phyloP scores from a whole-genome alignment of 2,888 invertebrate species.

The Drosophila macrospina region DNA sequence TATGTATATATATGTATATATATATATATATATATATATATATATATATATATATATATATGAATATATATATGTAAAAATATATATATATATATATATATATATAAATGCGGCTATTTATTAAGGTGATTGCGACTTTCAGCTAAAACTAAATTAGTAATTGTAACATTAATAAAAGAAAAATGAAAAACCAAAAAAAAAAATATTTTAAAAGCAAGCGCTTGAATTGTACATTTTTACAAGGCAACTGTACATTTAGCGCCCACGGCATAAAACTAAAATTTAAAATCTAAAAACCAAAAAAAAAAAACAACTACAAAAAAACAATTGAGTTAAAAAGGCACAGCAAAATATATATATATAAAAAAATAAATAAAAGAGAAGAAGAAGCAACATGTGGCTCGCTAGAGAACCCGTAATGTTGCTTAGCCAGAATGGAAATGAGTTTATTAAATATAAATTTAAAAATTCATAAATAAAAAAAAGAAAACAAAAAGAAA shows the following conservation, averaged over 20 bases:
- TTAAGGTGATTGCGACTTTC: conserved; percentile 79
- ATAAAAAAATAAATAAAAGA: conserved; percentile 48
- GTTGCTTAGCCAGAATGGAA: conserved; percentile 80
- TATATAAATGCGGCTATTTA: conserved; percentile 56
- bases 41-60: conserved; percentile 30
- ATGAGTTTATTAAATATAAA: conserved; percentile 81
- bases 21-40: too few species aligned
- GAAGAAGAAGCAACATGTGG: conserved; percentile 59
- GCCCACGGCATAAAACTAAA: conserved; percentile 68
- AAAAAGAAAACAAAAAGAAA: conserved; percentile 54
- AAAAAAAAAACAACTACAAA: conserved; percentile 46
- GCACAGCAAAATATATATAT: conserved; percentile 61
- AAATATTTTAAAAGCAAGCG: conserved; percentile 77
- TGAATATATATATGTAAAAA: conserved; percentile 23
- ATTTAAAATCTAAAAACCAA: conserved; percentile 39
- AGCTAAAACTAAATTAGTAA: conserved; percentile 72
- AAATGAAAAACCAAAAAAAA: conserved; percentile 41
- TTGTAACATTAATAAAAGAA: conserved; percentile 62
- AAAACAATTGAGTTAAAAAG: conserved; percentile 59
- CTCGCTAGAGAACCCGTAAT: conserved; percentile 50
- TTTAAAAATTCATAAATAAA: conserved; percentile 70
- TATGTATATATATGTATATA: too few species aligned
- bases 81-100: conserved; percentile 17
- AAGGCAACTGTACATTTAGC: conserved; percentile 79
- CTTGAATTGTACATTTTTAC: conserved; percentile 80